These are phyloP conservation scores for Acleris holmiana DNA, from an alignment of 2,888 invertebrate genomes.

Conservation along the genomic window DNA sequence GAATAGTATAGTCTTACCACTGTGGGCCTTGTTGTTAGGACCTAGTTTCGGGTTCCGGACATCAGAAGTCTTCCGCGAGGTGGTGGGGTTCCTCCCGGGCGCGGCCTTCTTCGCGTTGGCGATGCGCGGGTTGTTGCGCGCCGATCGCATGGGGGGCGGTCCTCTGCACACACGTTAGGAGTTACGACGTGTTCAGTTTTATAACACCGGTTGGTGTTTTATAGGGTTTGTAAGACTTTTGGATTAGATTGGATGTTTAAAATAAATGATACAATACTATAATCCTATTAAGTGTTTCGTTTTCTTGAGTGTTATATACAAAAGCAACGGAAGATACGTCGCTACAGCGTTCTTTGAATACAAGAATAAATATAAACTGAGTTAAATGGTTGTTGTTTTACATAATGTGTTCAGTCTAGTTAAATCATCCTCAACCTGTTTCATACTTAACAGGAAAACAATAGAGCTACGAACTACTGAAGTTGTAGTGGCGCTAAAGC, in stretches of 20 bases:
- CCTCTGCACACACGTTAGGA: constrained; percentile 53
- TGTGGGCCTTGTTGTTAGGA: constrained; percentile 70
- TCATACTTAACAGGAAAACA: neutral
- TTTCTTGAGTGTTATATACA: too few species aligned
- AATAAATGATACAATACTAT: too few species aligned
- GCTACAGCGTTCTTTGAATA: too few species aligned
- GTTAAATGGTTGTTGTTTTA: neutral
- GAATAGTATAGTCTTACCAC: constrained; percentile 56
- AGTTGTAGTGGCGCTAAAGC: too few species aligned
- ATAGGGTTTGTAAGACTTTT: neutral
- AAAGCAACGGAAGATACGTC: too few species aligned
- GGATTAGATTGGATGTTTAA: too few species aligned
- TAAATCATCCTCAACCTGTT: neutral
- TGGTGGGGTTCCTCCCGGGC: constrained; percentile 60
- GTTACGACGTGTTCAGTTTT: neutral
- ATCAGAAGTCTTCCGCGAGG: constrained; percentile 71
- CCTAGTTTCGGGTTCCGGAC: constrained; percentile 66
- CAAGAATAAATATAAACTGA: too few species aligned
- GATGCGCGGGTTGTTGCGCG: constrained; percentile 65
- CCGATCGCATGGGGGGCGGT: constrained; percentile 71
- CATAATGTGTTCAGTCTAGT: neutral
- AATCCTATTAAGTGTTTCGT: too few species aligned
- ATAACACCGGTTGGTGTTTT: neutral
- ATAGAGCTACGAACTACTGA: neutral
- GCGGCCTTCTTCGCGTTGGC: constrained; percentile 63